phyloP scores from a whole-genome alignment of 1,140 invertebrate genomes.

The Drosophila virilis region DNA sequence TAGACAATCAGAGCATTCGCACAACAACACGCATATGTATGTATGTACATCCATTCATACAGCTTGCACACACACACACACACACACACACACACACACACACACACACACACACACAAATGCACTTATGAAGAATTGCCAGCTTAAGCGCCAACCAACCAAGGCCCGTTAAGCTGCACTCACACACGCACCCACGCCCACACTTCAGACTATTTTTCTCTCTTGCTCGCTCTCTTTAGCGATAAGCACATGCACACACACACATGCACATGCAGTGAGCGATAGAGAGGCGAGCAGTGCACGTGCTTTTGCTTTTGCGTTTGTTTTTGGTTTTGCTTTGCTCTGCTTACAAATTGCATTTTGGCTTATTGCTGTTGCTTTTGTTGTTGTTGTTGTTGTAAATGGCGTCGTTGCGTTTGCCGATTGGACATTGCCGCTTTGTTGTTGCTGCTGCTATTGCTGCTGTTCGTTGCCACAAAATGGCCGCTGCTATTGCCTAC shows the following conservation, averaged over 20 bases:
- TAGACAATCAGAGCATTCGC: slow-evolving; percentile 1
- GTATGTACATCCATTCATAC: slow-evolving; percentile 4
- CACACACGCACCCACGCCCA: slow-evolving; percentile 20
- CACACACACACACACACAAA: not conserved
- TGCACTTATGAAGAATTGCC: slow-evolving; percentile 7
- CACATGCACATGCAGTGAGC: not conserved
- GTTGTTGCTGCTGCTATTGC: slow-evolving; percentile 19
- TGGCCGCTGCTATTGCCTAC: slow-evolving; percentile 31
- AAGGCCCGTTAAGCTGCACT: slow-evolving; percentile 43
- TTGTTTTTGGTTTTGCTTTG: slow-evolving; percentile 24
- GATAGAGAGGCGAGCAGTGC: slow-evolving; percentile 32
- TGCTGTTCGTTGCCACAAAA: slow-evolving; percentile 21
- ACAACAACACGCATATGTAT: not conserved
- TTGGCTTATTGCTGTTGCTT: slow-evolving; percentile 5
- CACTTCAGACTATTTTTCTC: slow-evolving; percentile 2
- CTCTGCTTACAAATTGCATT: slow-evolving; percentile 45
- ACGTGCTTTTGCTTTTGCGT: slow-evolving; percentile 36
- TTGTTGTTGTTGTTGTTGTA: slow-evolving; percentile 30
- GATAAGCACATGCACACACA: not conserved
- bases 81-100: not conserved
- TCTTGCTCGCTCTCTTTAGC: not conserved
- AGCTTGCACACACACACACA: not conserved
- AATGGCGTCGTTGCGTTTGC: slow-evolving; percentile 25
- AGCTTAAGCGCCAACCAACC: slow-evolving; percentile 40
- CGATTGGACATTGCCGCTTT: slow-evolving; percentile 31